These are phyloP conservation scores for Laspeyria flexula DNA, from an alignment of 2,888 invertebrate species.

Conservation along the genomic window DNA sequence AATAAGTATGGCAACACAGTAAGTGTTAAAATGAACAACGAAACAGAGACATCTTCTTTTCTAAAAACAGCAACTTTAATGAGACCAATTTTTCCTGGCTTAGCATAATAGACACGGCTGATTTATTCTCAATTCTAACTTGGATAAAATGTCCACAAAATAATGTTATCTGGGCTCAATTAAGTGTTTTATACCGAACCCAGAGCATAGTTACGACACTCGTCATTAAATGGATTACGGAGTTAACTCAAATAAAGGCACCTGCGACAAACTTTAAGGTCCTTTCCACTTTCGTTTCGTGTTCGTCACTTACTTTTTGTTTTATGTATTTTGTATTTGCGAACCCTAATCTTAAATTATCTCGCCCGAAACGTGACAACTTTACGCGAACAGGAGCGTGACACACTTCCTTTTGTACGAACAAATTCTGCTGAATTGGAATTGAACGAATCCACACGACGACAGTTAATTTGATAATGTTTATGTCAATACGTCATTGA, in stretches of 20 bases:
- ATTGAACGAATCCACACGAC: slow-evolving; percentile 1
- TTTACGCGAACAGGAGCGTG: slow-evolving; percentile 43
- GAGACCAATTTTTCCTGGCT: not conserved
- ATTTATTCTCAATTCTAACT: not conserved
- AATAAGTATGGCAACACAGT: too few relatives aligned
- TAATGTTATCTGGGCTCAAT: not conserved
- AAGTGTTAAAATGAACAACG: too few relatives aligned
- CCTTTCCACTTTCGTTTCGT: slow-evolving; percentile 39
- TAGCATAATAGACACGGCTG: not conserved
- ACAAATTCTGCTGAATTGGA: slow-evolving; percentile 10
- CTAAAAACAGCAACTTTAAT: not conserved
- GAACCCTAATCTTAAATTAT: slow-evolving; percentile 60
- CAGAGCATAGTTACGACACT: not conserved
- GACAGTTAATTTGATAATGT: slow-evolving; percentile 8
- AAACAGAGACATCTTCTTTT: too few relatives aligned
- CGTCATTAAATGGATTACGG: slow-evolving; percentile 36
- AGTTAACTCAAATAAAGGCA: slow-evolving; percentile 37
- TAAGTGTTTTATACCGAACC: not conserved
- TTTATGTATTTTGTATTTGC: slow-evolving; percentile 58
- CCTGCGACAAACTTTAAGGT: slow-evolving; percentile 50
- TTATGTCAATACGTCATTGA: not conserved
- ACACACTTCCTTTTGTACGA: slow-evolving; percentile 22
- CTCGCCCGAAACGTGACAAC: slow-evolving; percentile 58
- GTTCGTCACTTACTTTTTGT: slow-evolving; percentile 52
- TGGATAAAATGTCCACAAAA: not conserved